A percentile compares a stretch with the other conserved stretches of the same genome.
Evolutionary conservation across 2,113 vertebrate species (phyloP).

Genomic region (Cairina moschata): DNA sequence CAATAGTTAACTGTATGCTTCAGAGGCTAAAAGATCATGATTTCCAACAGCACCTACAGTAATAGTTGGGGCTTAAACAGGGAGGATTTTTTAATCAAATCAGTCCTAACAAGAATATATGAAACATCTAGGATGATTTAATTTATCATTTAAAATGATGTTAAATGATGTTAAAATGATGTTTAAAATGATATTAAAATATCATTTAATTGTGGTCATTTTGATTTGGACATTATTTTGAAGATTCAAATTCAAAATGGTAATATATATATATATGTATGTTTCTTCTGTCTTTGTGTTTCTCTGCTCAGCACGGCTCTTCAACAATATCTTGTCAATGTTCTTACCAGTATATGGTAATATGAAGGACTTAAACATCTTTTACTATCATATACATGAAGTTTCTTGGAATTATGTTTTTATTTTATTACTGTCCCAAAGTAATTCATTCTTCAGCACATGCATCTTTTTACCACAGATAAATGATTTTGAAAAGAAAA

Average conservation of each 20-base stretch:
- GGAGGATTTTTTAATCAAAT: background rate
- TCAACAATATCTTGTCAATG: background rate
- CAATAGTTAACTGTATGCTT: background rate
- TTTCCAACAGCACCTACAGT: background rate
- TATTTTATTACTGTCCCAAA: background rate
- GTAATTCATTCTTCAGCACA: background rate
- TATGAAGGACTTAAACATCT: background rate
- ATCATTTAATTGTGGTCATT: background rate
- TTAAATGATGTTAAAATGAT: too few relatives aligned
- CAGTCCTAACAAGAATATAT: background rate
- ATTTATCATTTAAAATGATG: too few relatives aligned
- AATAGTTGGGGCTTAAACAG: background rate
- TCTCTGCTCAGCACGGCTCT: background rate
- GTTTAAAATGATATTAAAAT: too few relatives aligned
- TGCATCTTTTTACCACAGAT: background rate
- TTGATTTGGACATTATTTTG: background rate
- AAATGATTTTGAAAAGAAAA: slow-evolving; percentile 25
- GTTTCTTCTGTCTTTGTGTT: background rate
- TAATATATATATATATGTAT: background rate
- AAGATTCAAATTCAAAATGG: background rate
- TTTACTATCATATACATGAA: background rate
- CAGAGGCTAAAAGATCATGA: background rate
- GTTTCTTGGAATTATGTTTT: background rate
- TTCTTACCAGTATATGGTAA: background rate
- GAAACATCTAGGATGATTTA: background rate